These are phyloP conservation scores for Bombus soroeensis DNA, from an alignment of 1,140 invertebrate genomes.

Conservation along the genomic window DNA sequence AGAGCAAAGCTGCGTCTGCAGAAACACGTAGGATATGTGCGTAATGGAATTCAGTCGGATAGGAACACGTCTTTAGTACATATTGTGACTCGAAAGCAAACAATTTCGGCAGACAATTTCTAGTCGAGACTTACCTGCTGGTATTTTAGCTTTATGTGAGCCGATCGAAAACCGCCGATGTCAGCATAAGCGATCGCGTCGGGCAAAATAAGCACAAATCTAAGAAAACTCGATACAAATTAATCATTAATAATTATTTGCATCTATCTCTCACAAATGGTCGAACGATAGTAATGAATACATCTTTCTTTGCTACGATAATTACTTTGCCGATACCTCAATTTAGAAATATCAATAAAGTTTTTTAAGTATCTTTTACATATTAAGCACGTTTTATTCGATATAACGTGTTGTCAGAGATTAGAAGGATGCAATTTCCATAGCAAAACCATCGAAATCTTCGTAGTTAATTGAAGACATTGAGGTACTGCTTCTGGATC, in stretches of 20 bases:
- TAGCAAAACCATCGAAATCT: background rate
- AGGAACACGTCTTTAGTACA: conserved; percentile 32
- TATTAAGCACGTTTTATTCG: background rate
- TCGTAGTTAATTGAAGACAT: conserved; percentile 18
- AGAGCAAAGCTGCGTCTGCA: conserved; percentile 20
- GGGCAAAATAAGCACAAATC: background rate
- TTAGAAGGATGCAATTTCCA: background rate
- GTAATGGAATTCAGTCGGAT: conserved; percentile 44
- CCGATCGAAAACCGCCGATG: conserved; percentile 30
- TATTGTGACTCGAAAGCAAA: conserved; percentile 6
- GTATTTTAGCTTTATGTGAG: background rate
- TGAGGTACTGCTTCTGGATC: background rate
- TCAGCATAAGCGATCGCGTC: background rate
- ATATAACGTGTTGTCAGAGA: background rate
- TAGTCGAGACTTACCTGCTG: conserved; percentile 23
- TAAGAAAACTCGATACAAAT: background rate
- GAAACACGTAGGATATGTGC: conserved; percentile 38
- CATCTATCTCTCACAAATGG: too few relatives aligned
- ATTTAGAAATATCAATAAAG: too few relatives aligned
- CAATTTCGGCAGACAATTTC: conserved; percentile 47
- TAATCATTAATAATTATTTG: background rate
- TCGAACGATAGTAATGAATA: too few relatives aligned
- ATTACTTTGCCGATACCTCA: too few relatives aligned
- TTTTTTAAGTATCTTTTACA: too few relatives aligned
- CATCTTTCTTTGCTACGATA: too few relatives aligned